Percentiles rank a stretch among this genome's conserved stretches.
Evolutionary conservation across 2,113 vertebrate genomes (phyloP).

Genomic region (Petrocephalus microphthalmus): DNA sequence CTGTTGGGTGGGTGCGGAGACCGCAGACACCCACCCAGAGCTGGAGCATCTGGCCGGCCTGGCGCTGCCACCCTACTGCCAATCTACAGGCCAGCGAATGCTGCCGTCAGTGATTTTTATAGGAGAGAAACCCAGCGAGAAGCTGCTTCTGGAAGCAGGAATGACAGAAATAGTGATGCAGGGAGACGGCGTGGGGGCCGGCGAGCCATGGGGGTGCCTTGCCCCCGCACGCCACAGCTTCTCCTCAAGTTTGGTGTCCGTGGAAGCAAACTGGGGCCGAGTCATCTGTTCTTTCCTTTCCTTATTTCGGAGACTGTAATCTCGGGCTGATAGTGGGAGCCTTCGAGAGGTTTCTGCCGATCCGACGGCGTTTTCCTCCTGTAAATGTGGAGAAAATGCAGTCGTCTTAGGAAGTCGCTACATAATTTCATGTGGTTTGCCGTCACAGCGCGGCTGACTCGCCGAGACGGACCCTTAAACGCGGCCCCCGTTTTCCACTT

Average conservation of each 20-base stretch:
- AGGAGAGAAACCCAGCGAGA: not conserved
- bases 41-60: not conserved
- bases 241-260: not conserved
- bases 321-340: not conserved
- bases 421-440: not conserved
- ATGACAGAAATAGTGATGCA: not conserved
- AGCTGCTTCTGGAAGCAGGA: not conserved
- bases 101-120: slow-evolving; percentile 10
- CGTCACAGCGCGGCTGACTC: not conserved
- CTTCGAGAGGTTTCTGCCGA: not conserved
- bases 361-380: not conserved
- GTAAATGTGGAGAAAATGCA: not conserved
- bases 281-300: not conserved
- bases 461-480: not conserved
- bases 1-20: slow-evolving; percentile 42
- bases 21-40: slow-evolving; percentile 33
- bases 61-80: not conserved
- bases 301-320: not conserved
- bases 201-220: not conserved
- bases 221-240: not conserved
- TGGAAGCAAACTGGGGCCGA: not conserved
- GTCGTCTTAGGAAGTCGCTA: not conserved
- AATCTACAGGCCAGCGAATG: not conserved
- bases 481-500: not conserved
- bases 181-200: not conserved